Base-by-base conservation (phyloP, 2,113 vertebrate species). In the Zapornia atra region DNA sequence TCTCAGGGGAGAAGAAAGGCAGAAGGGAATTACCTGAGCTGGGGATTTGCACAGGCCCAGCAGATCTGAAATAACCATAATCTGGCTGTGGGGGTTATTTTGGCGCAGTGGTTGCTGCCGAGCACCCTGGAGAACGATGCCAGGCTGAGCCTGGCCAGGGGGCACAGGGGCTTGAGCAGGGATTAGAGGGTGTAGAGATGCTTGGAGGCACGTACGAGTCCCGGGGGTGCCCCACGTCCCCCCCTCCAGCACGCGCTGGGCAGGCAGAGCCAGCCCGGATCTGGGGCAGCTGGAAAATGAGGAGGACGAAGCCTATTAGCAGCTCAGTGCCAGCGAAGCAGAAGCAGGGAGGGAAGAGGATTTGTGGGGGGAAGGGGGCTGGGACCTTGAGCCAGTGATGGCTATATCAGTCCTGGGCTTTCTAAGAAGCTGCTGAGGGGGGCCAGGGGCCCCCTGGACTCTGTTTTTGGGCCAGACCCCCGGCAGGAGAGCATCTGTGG, bases 261-360 rank as follows among this genome's bases (percentile, higher is more conserved):
- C 8, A 33, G 84, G 87, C 94, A 95, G 85, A 63, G 90, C 59
- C 87, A 57, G 90, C 85, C n/a, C 46, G 10, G 91, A 96, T 92
- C 91, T 94, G 94, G 94, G 94, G 86, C 96, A 96, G 95, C 94
- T 92, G 94, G 94, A 97, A 95, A 94, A 95, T 66, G 92, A 94
- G 86, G 94, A 96, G 93, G 94, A 95, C 5, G 91, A 96, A 97
- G 94, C 94, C 96, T 96, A 95, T 96, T 97, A 96, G 91, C 96
- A 87, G 96, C 94, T 95, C 95, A 96, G 93, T 89, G 89, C 94
- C 78, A 94, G 86, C 83, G 34, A 94, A 93, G 95, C 95, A 94
- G 92, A 96, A 95, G 95, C 9, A 2, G 84, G 73, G 82, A 95
- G 91, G 60, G 94, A 94, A 92, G 95, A 21, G 78, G 94, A 90